Percentiles rank a stretch among this genome's conserved stretches.
These are phyloP conservation scores for Pygoscelis adeliae DNA, from an alignment of 2,113 vertebrate genomes.

Conservation along the genomic window DNA sequence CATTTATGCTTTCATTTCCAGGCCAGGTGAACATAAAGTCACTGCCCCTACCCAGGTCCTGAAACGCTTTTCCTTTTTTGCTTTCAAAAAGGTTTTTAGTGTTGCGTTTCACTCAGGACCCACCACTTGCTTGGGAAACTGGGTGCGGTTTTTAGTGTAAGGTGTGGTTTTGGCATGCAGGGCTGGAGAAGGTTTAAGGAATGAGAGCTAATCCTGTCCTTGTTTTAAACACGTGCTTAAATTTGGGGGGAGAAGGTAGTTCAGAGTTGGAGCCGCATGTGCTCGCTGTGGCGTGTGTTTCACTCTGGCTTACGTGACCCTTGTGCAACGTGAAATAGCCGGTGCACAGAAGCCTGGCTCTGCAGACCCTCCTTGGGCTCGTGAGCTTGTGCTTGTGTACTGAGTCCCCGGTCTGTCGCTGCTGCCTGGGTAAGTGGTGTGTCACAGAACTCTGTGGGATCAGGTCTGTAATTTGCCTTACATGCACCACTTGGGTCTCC, in stretches of 20 bases:
- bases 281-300: background rate
- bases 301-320: rapidly evolving
- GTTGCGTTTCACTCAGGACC: rapidly evolving
- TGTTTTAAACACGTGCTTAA: background rate
- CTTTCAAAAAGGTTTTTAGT: background rate
- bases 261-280: background rate
- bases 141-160: background rate
- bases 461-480: background rate
- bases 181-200: background rate
- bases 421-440: background rate
- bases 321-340: background rate
- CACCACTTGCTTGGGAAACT: no score
- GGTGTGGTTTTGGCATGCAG: rapidly evolving
- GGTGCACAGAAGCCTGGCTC: background rate
- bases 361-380: background rate
- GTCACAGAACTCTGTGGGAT: no score
- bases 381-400: rapidly evolving
- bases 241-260: background rate
- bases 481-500: rapidly evolving
- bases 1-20: no score
- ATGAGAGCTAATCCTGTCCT: background rate
- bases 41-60: no score
- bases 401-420: rapidly evolving
- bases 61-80: background rate
- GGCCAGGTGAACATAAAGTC: background rate